Conservation (phyloP, 1,140 invertebrate genomes). For the Hylaeus anthracinus region DNA sequence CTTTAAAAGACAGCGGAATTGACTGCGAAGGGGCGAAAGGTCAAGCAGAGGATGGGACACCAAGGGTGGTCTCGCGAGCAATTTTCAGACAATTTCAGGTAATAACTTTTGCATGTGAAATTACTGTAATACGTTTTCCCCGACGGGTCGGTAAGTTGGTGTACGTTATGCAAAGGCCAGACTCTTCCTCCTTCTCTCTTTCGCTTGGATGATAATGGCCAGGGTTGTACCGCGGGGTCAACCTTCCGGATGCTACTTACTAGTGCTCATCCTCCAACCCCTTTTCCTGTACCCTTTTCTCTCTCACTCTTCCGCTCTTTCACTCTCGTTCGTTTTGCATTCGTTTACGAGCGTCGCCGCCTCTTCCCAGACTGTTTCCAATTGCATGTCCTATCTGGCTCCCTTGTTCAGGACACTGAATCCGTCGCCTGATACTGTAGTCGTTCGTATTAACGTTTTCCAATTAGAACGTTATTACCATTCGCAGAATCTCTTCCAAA, state of each 20-base stretch:
- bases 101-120: constrained; percentile 79
- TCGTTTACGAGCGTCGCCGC: constrained; percentile 2
- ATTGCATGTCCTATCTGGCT: background rate
- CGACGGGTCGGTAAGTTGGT: constrained; percentile 47
- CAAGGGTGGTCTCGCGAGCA: constrained; percentile 44
- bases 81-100: constrained; percentile 77
- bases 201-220: constrained; percentile 48
- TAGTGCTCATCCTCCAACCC: constrained; percentile 29
- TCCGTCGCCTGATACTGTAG: too few species aligned
- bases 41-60: background rate
- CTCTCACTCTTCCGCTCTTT: background rate
- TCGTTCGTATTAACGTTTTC: too few species aligned
- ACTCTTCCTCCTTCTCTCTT: constrained; percentile 10
- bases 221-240: constrained; percentile 51
- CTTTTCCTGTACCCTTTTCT: constrained; percentile 41
- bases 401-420: background rate
- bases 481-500: too few species aligned
- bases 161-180: constrained; percentile 66
- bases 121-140: constrained; percentile 74
- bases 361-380: background rate
- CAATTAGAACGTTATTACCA: too few species aligned
- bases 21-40: background rate
- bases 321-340: background rate
- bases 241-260: constrained; percentile 62
- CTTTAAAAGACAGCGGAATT: constrained; percentile 21